Evolutionary conservation across 1,140 invertebrate genomes (phyloP), one percentile per base, ranked within the genome.

Genomic region (Drosophila rhopaloa): DNA sequence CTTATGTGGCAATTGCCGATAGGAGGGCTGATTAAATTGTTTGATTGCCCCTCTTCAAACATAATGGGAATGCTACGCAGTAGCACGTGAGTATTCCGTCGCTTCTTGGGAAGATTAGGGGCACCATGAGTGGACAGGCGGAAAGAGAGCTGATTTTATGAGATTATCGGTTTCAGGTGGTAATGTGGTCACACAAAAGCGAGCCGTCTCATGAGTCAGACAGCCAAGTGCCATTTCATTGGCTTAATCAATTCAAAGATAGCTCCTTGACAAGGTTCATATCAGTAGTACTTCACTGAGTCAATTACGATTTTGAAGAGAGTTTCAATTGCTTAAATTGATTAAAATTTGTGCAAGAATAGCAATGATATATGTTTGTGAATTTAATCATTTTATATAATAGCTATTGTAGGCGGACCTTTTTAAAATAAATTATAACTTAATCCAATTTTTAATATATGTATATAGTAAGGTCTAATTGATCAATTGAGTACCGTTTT

Each of bases 1-100:
- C 70, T 81, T 79, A 68, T 83, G 76, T 71, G 80, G 82, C 84
- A 86, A 86, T 88, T 88, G 50, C 27, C 51, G 82, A 86, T 84
- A 88, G 44, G 43, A 48, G 65, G 41, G 38, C 32, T 82, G 82
- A 86, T 86, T 86, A 86, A 82, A 86, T 72, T 86, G 78, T 78
- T 86, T 85, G 78, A 78, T 61, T 81, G 70, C 62, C 81, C 68
- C 75, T 68, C 62, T 56, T 47, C 66, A 81, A 81, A 86, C 82
- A 86, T 56, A 68, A 74, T 62, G 50, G 48, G 75, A 63, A 51
- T 68, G 50, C 41, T 65, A 50, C 59, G 38, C 54, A 58, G 40
- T 54, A 40, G 46, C 55, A 54, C 35, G 62, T 76, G 55, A 47
- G 40, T n/a, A 0, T 14, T 38, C 32, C 37, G 19, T n/a, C 10